Evolutionary conservation across 2,888 invertebrate genomes (phyloP).

Genomic region (Listrodromus nycthemerus): DNA sequence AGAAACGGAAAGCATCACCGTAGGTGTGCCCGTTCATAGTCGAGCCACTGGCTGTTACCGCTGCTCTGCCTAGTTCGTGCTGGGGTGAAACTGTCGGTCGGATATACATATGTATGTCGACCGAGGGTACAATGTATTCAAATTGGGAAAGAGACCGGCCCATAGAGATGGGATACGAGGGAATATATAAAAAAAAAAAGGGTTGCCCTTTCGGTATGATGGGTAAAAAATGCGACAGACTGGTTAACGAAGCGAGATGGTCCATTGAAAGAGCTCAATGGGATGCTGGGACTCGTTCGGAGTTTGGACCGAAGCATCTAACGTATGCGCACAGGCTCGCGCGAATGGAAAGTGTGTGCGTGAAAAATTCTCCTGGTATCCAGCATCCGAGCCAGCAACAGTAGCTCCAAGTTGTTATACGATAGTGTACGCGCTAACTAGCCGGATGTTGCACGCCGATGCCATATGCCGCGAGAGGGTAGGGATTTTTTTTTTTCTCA

Average conservation of each 20-base stretch:
- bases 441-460: conserved; percentile 73
- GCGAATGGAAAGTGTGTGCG: conserved; percentile 51
- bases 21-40: conserved; percentile 45
- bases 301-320: conserved; percentile 56
- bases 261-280: conserved; percentile 83
- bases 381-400: conserved; percentile 31
- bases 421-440: conserved; percentile 70
- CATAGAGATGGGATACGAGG: conserved; percentile 47
- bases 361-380: conserved; percentile 50
- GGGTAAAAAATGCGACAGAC: conserved; percentile 84
- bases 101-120: conserved; percentile 84
- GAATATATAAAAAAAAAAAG: conserved; percentile 75
- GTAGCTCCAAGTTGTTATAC: conserved; percentile 46
- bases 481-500: conserved; percentile 43
- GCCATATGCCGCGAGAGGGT: conserved; percentile 65
- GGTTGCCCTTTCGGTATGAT: conserved; percentile 82
- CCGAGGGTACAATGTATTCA: conserved; percentile 84
- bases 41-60: conserved; percentile 7
- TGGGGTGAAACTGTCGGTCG: conserved; percentile 79
- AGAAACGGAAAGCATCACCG: conserved; percentile 50
- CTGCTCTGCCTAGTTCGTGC: conserved; percentile 60
- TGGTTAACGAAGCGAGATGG: conserved; percentile 85
- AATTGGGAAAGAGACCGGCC: conserved; percentile 78
- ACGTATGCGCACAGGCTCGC: conserved; percentile 62
- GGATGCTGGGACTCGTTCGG: conserved; percentile 80